These are phyloP conservation scores for Rhimphoctona megacephalus DNA, from an alignment of 2,888 invertebrate species.

Conservation along the genomic window DNA sequence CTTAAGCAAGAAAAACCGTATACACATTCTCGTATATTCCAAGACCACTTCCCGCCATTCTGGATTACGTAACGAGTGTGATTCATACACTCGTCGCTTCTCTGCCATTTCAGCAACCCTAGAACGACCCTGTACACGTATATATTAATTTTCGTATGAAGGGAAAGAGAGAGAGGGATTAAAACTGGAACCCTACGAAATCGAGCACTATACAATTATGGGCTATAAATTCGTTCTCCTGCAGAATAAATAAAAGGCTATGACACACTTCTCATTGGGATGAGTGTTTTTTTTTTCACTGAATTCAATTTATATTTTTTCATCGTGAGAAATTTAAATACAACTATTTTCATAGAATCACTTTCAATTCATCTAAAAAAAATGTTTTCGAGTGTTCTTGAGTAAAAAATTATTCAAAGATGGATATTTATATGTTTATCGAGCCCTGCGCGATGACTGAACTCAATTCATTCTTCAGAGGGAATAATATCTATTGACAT, in stretches of 20 bases:
- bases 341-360: background rate
- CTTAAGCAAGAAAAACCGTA: constrained; percentile 36
- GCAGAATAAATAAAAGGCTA: constrained; percentile 33
- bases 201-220: constrained; percentile 46
- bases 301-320: background rate
- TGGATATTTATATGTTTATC: background rate
- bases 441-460: background rate
- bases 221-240: constrained; percentile 37
- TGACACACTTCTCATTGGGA: constrained; percentile 33
- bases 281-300: background rate
- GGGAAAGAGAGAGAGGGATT: constrained; percentile 7
- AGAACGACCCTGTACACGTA: constrained; percentile 24
- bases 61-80: constrained; percentile 50
- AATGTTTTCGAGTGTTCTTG: background rate
- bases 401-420: background rate
- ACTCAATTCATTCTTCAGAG: background rate
- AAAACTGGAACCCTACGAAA: constrained; percentile 25
- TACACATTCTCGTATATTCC: constrained; percentile 20
- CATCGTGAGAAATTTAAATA: background rate
- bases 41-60: constrained; percentile 16
- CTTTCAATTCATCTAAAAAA: background rate
- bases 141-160: constrained; percentile 46
- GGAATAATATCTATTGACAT: background rate
- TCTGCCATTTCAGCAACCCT: constrained; percentile 40
- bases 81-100: constrained; percentile 50